Evolutionary conservation across 2,113 vertebrate species (phyloP).

Genomic region (Rhinopithecus roxellana): DNA sequence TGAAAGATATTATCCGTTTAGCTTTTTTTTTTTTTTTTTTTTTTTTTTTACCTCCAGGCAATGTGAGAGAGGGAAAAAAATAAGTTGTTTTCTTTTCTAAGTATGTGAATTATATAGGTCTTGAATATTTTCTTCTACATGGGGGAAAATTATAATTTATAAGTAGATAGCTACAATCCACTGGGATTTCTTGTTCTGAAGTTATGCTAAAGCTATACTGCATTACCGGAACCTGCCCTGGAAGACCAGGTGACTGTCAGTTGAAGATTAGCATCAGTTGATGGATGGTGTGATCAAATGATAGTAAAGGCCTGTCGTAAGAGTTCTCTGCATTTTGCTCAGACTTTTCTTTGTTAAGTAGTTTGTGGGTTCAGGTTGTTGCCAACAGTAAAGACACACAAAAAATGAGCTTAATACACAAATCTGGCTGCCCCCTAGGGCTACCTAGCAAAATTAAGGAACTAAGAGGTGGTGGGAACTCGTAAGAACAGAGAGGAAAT

Average conservation of each 20-base stretch:
- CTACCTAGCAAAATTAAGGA: not conserved
- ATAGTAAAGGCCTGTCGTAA: not conserved
- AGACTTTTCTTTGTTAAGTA: not conserved
- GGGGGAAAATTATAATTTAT: constrained; percentile 72
- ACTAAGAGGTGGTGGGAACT: not conserved
- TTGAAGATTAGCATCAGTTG: not conserved
- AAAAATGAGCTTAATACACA: not conserved
- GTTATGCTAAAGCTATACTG: not conserved
- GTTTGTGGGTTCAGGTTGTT: not conserved
- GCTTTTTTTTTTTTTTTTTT: not conserved
- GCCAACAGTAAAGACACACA: not conserved
- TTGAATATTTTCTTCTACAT: constrained; percentile 64
- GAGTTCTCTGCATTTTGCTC: constrained; percentile 13
- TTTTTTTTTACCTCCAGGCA: constrained; percentile 69
- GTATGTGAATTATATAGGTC: constrained; percentile 61
- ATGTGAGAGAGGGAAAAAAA: constrained; percentile 68
- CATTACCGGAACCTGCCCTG: not conserved
- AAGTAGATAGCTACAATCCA: constrained; percentile 53
- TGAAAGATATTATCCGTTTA: constrained; percentile 75
- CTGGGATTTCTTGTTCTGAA: not conserved
- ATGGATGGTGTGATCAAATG: not conserved
- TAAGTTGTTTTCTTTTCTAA: constrained; percentile 76
- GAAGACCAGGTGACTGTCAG: not conserved
- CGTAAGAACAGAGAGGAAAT: not conserved
- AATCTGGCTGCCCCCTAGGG: not conserved